A percentile compares a stretch with the other conserved stretches of the same genome.
phyloP scores from a whole-genome alignment of 2,888 invertebrate genomes.

The Macrophya alboannulata region DNA sequence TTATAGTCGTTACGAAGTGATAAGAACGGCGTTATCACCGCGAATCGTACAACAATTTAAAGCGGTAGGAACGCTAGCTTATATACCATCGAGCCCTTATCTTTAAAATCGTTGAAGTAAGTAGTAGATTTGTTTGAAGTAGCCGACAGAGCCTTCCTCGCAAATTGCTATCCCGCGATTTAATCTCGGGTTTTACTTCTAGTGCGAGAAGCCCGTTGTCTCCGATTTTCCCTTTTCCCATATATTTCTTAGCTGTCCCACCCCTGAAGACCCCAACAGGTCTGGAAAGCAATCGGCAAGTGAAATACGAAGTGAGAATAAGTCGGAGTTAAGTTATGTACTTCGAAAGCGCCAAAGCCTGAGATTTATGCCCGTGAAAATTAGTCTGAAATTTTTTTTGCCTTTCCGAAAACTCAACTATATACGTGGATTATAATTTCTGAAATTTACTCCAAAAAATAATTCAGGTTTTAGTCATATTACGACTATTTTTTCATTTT shows the following conservation, averaged over 20 bases:
- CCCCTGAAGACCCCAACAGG: constrained; percentile 3
- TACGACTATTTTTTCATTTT: too few species aligned
- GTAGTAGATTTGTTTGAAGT: constrained; percentile 46
- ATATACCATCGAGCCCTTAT: not conserved
- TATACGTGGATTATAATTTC: not conserved
- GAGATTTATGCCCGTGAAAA: constrained; percentile 9
- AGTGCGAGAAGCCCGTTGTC: constrained; percentile 58
- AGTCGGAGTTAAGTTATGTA: not conserved
- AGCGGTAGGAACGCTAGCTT: not conserved
- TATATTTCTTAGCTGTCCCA: constrained; percentile 52
- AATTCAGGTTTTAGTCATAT: not conserved
- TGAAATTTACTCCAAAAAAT: not conserved
- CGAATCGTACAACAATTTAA: not conserved
- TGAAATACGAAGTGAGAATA: not conserved
- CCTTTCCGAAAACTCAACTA: not conserved
- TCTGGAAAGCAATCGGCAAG: not conserved
- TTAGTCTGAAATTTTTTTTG: not conserved
- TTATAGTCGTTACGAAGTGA: not conserved
- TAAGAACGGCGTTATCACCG: not conserved
- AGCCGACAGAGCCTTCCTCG: constrained; percentile 21
- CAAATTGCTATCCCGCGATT: constrained; percentile 47
- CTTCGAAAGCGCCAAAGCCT: not conserved
- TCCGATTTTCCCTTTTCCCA: constrained; percentile 47
- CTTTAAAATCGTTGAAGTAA: constrained; percentile 50
- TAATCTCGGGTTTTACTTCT: constrained; percentile 62